Conservation (phyloP, 2,888 invertebrate genomes). For the Heterodera filipjevi region DNA sequence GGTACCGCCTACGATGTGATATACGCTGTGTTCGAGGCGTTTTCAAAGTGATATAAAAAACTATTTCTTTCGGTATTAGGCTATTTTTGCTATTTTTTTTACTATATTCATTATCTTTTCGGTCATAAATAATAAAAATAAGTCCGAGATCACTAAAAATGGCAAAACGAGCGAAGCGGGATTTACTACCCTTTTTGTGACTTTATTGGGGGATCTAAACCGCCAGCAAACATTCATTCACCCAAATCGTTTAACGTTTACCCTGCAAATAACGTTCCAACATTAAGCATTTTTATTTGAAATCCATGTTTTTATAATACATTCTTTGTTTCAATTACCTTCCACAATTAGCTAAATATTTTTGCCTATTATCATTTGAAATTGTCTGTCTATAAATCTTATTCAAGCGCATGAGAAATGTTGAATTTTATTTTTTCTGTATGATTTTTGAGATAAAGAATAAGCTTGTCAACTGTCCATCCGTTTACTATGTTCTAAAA, state of each 20-base stretch:
- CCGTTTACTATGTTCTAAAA: background rate
- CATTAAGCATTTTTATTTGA: background rate
- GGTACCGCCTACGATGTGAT: conserved; percentile 76
- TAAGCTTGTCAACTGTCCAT: background rate
- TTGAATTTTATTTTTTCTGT: background rate
- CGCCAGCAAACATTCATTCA: background rate
- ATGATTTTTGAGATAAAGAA: background rate
- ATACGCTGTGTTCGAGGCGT: conserved; percentile 98
- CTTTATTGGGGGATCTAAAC: too few species aligned
- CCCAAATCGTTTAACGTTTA: background rate
- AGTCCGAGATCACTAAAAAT: too few species aligned
- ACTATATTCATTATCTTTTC: background rate
- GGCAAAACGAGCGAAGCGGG: too few species aligned
- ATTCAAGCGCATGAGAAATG: background rate
- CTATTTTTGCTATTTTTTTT: background rate
- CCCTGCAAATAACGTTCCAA: background rate
- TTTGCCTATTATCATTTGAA: conserved; percentile 4
- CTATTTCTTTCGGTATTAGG: background rate
- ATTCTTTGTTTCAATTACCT: background rate
- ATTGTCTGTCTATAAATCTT: background rate
- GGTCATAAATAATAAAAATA: too few species aligned
- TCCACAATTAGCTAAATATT: background rate
- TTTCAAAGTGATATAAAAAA: conserved; percentile 80
- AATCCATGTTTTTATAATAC: background rate
- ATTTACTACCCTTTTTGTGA: too few species aligned